These are phyloP conservation scores for Suillia variegata DNA, from an alignment of 2,888 invertebrate genomes.

Conservation along the genomic window DNA sequence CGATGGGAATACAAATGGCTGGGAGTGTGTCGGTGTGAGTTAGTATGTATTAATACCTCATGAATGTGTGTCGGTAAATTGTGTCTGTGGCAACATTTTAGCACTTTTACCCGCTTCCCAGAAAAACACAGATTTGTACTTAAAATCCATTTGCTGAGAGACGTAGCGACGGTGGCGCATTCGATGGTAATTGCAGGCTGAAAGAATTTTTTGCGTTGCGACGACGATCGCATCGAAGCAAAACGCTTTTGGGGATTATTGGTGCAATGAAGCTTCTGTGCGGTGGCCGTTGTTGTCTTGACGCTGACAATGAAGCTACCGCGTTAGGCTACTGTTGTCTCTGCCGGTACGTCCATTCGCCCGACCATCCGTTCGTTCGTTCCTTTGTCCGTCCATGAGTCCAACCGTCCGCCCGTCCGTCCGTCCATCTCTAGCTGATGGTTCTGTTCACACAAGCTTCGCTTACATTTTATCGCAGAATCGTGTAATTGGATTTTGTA, in stretches of 20 bases:
- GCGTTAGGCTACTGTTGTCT: neutral
- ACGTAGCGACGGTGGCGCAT: no score
- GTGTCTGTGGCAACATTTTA: conserved; percentile 24
- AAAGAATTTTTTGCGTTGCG: conserved; percentile 22
- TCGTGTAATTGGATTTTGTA: conserved; percentile 39
- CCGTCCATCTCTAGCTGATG: conserved; percentile 29
- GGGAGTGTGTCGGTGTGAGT: conserved; percentile 44
- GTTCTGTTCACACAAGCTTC: conserved; percentile 51
- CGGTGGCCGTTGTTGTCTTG: neutral
- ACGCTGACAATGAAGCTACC: neutral
- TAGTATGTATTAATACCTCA: conserved; percentile 32
- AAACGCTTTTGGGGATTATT: conserved; percentile 39
- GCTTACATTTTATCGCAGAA: conserved; percentile 47
- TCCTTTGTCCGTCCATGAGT: neutral
- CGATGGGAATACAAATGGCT: conserved; percentile 7
- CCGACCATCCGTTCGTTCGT: no score
- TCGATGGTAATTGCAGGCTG: conserved; percentile 42
- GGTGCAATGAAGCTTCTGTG: conserved; percentile 42
- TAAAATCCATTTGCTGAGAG: conserved; percentile 45
- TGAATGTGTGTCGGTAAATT: no score
- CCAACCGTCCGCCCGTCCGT: neutral
- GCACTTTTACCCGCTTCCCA: neutral
- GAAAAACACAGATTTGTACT: conserved; percentile 30
- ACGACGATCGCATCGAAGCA: conserved; percentile 19
- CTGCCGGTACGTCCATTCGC: neutral